Base-by-base conservation (phyloP, 2,888 invertebrate species). In the Globia sparganii region DNA sequence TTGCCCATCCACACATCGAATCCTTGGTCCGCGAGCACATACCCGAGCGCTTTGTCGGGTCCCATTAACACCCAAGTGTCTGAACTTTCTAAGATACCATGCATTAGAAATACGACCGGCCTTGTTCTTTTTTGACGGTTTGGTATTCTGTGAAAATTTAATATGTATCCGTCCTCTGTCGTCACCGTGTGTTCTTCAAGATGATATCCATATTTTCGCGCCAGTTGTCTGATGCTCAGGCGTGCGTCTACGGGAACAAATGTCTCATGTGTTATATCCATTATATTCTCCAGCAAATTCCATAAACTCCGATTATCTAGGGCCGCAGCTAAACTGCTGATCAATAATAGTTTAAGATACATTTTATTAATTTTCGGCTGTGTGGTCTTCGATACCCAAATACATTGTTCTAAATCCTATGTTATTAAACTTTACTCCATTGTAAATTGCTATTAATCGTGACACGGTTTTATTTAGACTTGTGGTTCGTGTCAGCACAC, bases 1-100 rank as follows among this genome's bases (percentile, higher is more conserved):
- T 99, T 99, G 0, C 98, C 98, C 91, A 99, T 91, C 99, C 99
- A 99, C 0, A 98, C 97, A 87, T 98, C 98, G 88, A 97, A 98
- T 1, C 98, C 98, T 69, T 93, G 90, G 81, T 98, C 97, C 0
- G 97, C 97, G 75, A 98, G 96, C 89, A 97, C 96, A 94, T 97
- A 98, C 87, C 94, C 98, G 73, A 96, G 85, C 86, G 96, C 97
- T 83, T 97, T 97, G 71, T 97, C 94, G 4, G 97, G 97, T 25
- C 98, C 98, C 88, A 97, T 97, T 3, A 98, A 93, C n/a, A 90
- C n/a, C 89, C 90, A 91, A 59, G 84, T 80, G 46, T 91, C 90
- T 0, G 91, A 90, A 49, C 90, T 86, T 31, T 97, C 97, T 25
- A 98, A 90, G 6, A 99, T 94, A 0, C 99, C 99, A 90, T 99